phyloP scores from a whole-genome alignment of 2,113 vertebrate genomes.

The Pseudorhombus dupliciocellatus region DNA sequence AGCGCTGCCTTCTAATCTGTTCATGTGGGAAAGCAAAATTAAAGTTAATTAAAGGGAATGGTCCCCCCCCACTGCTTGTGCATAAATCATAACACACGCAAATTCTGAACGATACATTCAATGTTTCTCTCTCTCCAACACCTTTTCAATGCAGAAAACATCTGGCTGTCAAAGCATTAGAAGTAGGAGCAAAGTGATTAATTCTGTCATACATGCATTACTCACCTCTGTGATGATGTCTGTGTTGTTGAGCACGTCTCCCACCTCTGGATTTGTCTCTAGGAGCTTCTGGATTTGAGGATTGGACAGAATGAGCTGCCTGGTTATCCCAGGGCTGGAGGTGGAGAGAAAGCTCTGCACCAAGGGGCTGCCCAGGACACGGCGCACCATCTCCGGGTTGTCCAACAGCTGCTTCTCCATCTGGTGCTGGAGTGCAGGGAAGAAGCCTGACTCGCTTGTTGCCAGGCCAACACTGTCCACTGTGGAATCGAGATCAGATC shows the following conservation, averaged over 20 bases:
- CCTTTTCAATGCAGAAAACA: too few relatives aligned
- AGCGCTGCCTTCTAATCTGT: too few relatives aligned
- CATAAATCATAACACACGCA: too few relatives aligned
- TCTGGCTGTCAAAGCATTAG: too few relatives aligned
- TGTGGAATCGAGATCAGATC: constrained; percentile 18
- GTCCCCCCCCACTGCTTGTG: too few relatives aligned
- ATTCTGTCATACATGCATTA: not conserved
- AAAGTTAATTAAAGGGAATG: too few relatives aligned
- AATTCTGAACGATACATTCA: too few relatives aligned
- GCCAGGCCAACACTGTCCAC: constrained; percentile 43
- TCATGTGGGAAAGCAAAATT: too few relatives aligned
- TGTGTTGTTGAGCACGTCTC: constrained; percentile 36
- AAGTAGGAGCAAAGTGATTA: not conserved
- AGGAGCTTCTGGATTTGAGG: constrained; percentile 57
- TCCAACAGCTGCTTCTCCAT: constrained; percentile 60
- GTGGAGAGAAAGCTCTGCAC: constrained; percentile 56
- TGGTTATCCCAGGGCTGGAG: constrained; percentile 49
- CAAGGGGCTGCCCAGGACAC: constrained; percentile 42
- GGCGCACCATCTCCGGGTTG: constrained; percentile 46
- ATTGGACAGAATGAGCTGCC: constrained; percentile 53
- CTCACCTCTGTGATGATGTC: constrained; percentile 49
- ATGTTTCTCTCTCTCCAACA: too few relatives aligned
- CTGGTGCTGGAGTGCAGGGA: constrained; percentile 40
- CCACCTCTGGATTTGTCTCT: constrained; percentile 56
- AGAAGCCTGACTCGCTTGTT: constrained; percentile 27